Evolutionary conservation across 2,113 vertebrate species (phyloP), one percentile per base, ranked within the genome.

Genomic region (Sakesphorus luctuosus): DNA sequence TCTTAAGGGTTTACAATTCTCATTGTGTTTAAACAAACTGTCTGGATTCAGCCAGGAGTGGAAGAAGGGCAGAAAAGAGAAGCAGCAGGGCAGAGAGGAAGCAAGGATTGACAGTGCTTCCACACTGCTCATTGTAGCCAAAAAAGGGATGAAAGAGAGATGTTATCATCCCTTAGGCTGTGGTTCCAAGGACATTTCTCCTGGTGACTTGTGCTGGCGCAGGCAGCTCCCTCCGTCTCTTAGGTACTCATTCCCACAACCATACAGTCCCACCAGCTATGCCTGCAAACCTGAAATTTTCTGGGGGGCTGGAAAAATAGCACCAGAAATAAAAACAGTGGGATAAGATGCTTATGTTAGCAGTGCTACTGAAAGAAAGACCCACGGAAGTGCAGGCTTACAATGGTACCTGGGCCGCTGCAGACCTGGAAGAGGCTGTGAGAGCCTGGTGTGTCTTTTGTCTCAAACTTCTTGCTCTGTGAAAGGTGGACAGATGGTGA

Each of bases 341-440:
- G 6, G 20, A 55, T 35, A 38, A 90, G 74, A 55, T 69, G 9
- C 44, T 69, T 35, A 25, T 40, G 19, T 49, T 74, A 59, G 28
- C 38, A 75, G 28, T 9, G 3, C 61, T 74, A 16, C 19, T 59
- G 44, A 74, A 28, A 69, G 44, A 49, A 79, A 40, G n/a, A 31
- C 12, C n/a, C 1, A 1, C 59, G 61, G 44, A 69, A 65, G 55
- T 0, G 0, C 13, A 82, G 24, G 28, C 49, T 83, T 66, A 9
- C 26, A 49, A 15, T 4, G 7, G 26, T 49, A 65, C 38, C 24
- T 49, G 13, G 61, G 33, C 61, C 74, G 38, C 66, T 65, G 17
- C 43, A 49, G 20, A 43, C 21, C 49, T 72, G 40, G 62, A 56
- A 80, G 40, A 43, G 35, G 29, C 25, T 74, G 21, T 58, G 66